Evolutionary conservation across 1,140 invertebrate species (phyloP), one percentile per base, ranked within the genome.

Genomic region (Achroia grisella): DNA sequence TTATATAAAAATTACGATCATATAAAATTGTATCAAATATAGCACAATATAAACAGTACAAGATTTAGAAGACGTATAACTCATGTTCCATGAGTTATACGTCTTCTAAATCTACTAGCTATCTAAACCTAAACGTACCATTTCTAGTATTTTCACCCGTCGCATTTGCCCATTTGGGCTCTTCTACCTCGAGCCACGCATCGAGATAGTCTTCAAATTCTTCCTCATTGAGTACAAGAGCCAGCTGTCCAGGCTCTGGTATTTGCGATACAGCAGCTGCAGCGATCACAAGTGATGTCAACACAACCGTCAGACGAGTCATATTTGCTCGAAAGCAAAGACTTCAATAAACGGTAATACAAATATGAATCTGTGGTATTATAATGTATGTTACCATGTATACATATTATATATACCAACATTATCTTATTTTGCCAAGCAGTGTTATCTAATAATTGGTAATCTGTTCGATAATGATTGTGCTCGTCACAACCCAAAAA

Each of bases 131-230:
- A n/a, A 47, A 44, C 37, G 60, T 73, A 80, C 73, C 76, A 45
- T 45, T 75, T 13, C 58, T 50, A 23, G 62, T 9, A 14, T 44
- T 10, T 5, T 10, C 39, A 5, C 29, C 32, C 4, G 68, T 50
- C 13, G 29, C 12, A 44, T 78, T 81, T n/a, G 39, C 44, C 46
- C 48, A 66, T 36, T 56, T 68, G 8, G 29, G 29, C 40, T 75
- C 45, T 55, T 82, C 62, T 1, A 64, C 30, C n/a, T 55, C 61
- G 1, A 84, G 60, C 75, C 76, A 84, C 4, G 37, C 40, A 14
- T 84, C 77, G 1, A 80, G 53, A 14, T 84, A 81, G 28, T 81
- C 76, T 40, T 84, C 76, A 41, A 77, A 81, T n/a, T 78, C 68
- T 9, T 81, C 74, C 54, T 84, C 79, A 10, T 56, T 61, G 4